Base-by-base conservation (phyloP, 2,888 invertebrate species). In the Scelioninae gen. 1 region DNA sequence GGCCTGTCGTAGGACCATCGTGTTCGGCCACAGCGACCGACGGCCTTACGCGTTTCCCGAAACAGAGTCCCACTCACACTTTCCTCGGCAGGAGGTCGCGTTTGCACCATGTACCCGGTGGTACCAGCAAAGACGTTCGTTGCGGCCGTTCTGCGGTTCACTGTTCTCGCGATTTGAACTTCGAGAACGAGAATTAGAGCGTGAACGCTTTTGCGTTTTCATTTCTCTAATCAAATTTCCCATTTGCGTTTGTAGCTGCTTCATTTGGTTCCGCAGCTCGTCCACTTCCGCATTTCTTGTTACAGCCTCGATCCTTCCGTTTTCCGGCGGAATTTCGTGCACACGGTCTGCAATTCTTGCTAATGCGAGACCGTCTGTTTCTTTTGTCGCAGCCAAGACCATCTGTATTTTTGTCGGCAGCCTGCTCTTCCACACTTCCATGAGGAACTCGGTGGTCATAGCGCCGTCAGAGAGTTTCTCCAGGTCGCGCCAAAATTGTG, bases 1-100 rank as follows among this genome's bases (percentile, higher is more conserved):
- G 38, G 38, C 38, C 9, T 8, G 38, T 90, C 49, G 58, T 10
- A 23, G 71, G 49, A 15, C 74, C 31, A 10, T 68, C 53, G 2
- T 8, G 2, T n/a, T 4, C n/a, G 56, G 23, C 13, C n/a, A 0
- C 11, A 10, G n/a, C 10, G 62, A 40, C n/a, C 53, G 68, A 10
- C 11, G 8, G 38, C 38, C 38, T 11, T 11, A 8, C 11, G 8
- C 8, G 13, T 78, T 63, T 38, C 11, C 38, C 38, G 38, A 11
- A 8, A 10, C 38, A 10, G 8, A 10, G 38, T 16, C 23, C 8
- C 23, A 45, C 8, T 49, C 31, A 10, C 40, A 31, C 5, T 15
- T 15, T 51, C 5, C 8, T 51, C 16, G 23, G 23, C 51, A 51
- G 9, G 8, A 3, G 8, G 16, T 51, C 9, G 51, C 51, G 6